phyloP scores from a whole-genome alignment of 2,888 invertebrate species.

The Drosophila lutescens region DNA sequence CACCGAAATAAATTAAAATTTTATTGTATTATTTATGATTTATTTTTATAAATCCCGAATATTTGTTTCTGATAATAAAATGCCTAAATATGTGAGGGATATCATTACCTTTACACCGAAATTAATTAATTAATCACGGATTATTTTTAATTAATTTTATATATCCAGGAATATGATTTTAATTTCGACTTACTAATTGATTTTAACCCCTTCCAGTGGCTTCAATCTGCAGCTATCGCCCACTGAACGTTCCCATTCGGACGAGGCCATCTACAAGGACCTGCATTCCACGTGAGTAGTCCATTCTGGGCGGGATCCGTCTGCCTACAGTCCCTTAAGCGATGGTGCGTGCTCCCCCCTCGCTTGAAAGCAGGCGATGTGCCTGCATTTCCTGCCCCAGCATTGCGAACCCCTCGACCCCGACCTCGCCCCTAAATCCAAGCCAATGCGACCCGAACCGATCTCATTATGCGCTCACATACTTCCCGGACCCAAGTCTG shows the following conservation, averaged over 20 bases:
- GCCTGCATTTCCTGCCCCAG: slow-evolving; percentile 57
- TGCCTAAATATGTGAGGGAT: too few species aligned
- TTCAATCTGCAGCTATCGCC: slow-evolving; percentile 88
- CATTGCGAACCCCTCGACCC: slow-evolving; percentile 1
- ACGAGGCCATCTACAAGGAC: slow-evolving; percentile 94
- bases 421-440: background rate
- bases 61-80: too few species aligned
- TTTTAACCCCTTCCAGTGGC: slow-evolving; percentile 86
- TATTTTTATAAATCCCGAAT: too few species aligned
- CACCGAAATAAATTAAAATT: too few species aligned
- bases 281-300: slow-evolving; percentile 91
- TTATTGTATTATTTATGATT: too few species aligned
- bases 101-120: too few species aligned
- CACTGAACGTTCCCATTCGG: slow-evolving; percentile 89
- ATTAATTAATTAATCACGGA: too few species aligned
- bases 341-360: background rate
- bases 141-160: too few species aligned
- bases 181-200: too few species aligned
- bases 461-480: slow-evolving; percentile 59
- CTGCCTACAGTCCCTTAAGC: background rate
- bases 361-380: slow-evolving; percentile 1
- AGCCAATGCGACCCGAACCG: slow-evolving; percentile 11
- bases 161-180: too few species aligned
- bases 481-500: slow-evolving; percentile 42
- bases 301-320: background rate